Evolutionary conservation across 1,140 invertebrate genomes (phyloP).

Genomic region (Protaetia brevitarsis): DNA sequence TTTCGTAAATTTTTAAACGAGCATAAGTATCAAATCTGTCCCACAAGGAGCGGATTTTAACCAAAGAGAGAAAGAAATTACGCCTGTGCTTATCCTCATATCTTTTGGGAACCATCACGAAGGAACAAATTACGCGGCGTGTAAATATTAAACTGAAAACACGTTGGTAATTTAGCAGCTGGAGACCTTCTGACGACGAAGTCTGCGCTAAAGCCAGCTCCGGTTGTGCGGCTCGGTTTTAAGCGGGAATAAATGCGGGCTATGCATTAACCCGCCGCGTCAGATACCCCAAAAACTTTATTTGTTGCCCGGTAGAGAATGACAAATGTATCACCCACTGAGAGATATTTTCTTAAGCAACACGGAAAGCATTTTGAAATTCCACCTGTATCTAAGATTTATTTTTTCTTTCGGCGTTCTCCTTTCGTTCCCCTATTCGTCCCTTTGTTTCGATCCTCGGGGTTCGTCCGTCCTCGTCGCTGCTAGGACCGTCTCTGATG

Average conservation of each 20-base stretch:
- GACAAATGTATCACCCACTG: constrained; percentile 15
- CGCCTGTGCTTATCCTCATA: not conserved
- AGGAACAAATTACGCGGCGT: not conserved
- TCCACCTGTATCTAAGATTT: constrained; percentile 18
- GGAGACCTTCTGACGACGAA: not conserved
- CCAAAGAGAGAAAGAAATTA: not conserved
- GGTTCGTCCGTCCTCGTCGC: not conserved
- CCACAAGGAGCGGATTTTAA: too few relatives aligned
- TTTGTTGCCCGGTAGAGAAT: not conserved
- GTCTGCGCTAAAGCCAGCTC: not conserved
- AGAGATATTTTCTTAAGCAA: constrained; percentile 18
- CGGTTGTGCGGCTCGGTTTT: not conserved
- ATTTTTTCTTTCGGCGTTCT: constrained; percentile 1
- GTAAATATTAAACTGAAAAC: constrained; percentile 17
- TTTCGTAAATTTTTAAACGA: too few relatives aligned
- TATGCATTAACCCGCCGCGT: not conserved
- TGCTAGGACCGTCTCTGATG: not conserved
- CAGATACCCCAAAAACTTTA: constrained; percentile 9
- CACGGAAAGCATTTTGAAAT: constrained; percentile 15
- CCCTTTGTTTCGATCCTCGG: not conserved
- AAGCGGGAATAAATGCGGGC: not conserved
- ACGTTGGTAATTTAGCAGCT: constrained; percentile 1
- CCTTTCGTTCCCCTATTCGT: not conserved
- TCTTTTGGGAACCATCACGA: not conserved
- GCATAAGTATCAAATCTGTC: too few relatives aligned